phyloP scores from a whole-genome alignment of 2,113 vertebrate genomes.

The Bettongia penicillata region DNA sequence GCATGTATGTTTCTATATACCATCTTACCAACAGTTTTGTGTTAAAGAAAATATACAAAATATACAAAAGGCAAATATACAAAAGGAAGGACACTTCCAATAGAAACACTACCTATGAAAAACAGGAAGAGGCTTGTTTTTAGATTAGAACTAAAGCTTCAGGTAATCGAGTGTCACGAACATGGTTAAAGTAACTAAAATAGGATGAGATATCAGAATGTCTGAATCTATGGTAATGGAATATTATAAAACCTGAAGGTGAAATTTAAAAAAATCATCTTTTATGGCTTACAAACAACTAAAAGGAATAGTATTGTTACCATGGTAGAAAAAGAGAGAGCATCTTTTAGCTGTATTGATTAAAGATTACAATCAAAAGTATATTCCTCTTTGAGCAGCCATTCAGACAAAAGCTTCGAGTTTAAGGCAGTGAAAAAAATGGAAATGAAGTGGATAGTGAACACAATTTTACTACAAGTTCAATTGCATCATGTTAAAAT shows the following conservation, averaged over 20 bases:
- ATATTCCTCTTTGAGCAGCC: background rate
- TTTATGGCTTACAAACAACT: background rate
- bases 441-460: background rate
- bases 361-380: background rate
- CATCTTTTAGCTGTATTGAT: background rate
- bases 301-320: background rate
- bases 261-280: background rate
- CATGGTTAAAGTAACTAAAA: background rate
- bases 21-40: background rate
- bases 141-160: background rate
- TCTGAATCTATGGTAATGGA: background rate
- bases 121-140: background rate
- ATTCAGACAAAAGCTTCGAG: background rate
- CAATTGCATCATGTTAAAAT: background rate
- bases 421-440: background rate
- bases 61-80: background rate
- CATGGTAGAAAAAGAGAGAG: background rate
- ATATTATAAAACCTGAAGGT: background rate
- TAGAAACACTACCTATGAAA: background rate
- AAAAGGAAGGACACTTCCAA: background rate
- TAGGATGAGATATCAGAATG: background rate
- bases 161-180: background rate
- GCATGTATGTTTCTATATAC: background rate
- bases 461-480: background rate
- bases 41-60: background rate